These are phyloP conservation scores for Alligator mississippiensis DNA, from an alignment of 2,113 vertebrate species.

Conservation along the genomic window DNA sequence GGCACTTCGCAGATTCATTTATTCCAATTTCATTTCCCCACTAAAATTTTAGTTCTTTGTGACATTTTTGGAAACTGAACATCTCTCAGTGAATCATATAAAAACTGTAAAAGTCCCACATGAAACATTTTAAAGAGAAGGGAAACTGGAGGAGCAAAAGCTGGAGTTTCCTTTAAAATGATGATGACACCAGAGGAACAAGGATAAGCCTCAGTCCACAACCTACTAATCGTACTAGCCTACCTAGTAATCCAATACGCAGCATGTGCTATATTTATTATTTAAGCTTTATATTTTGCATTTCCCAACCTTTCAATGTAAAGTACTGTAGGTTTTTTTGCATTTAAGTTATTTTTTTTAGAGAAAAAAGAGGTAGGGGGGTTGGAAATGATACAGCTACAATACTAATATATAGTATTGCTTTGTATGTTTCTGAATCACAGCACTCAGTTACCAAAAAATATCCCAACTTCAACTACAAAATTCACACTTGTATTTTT, in stretches of 20 bases:
- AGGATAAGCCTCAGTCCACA: not conserved
- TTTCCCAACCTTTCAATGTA: not conserved
- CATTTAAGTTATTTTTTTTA: not conserved
- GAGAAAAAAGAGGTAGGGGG: not conserved
- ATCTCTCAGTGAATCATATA: not conserved
- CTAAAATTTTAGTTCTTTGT: not conserved
- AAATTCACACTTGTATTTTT: not conserved
- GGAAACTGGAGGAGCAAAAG: not conserved
- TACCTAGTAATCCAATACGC: not conserved
- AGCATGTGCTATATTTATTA: not conserved
- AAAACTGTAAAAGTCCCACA: not conserved
- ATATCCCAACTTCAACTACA: not conserved
- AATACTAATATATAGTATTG: not conserved
- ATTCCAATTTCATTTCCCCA: not conserved
- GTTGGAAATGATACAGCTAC: fast-evolving
- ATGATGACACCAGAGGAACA: not conserved
- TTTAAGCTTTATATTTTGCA: not conserved
- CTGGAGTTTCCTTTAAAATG: not conserved
- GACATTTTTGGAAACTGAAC: not conserved
- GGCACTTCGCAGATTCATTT: not conserved
- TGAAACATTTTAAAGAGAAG: not conserved
- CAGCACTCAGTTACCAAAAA: not conserved
- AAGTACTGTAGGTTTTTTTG: not conserved
- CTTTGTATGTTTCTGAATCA: not conserved
- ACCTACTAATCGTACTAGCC: not conserved